A percentile compares a stretch with the other conserved stretches of the same genome.
These are phyloP conservation scores for Proales similis DNA, from an alignment of 1,140 invertebrate species.

Conservation along the genomic window DNA sequence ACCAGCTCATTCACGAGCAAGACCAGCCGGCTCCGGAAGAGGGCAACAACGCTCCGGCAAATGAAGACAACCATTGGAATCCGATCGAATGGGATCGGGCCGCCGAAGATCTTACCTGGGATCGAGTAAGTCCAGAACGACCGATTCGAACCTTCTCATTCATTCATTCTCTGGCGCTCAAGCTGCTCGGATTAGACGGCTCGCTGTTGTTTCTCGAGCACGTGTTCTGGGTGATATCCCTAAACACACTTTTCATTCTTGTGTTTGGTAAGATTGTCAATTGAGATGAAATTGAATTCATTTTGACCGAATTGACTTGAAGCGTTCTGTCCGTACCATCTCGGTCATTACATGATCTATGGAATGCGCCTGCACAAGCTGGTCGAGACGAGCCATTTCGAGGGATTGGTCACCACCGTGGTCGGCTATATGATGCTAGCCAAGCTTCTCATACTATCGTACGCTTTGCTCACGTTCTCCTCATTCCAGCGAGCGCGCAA, in stretches of 20 bases:
- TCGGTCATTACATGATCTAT: slow-evolving; percentile 74
- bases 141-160: slow-evolving; percentile 14
- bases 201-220: slow-evolving; percentile 94
- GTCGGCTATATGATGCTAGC: slow-evolving; percentile 85
- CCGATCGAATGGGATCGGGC: slow-evolving; percentile 95
- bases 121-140: slow-evolving; percentile 54
- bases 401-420: slow-evolving; percentile 80
- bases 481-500: slow-evolving; percentile 64
- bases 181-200: slow-evolving; percentile 87
- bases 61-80: slow-evolving; percentile 83
- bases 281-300: background rate
- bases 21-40: slow-evolving; percentile 40
- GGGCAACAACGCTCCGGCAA: slow-evolving; percentile 40
- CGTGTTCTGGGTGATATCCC: slow-evolving; percentile 95
- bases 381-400: slow-evolving; percentile 73
- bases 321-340: slow-evolving; percentile 91
- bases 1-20: slow-evolving; percentile 42
- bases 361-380: slow-evolving; percentile 68
- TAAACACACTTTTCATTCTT: slow-evolving; percentile 88
- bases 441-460: slow-evolving; percentile 70
- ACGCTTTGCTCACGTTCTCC: slow-evolving; percentile 63
- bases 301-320: slow-evolving; percentile 56
- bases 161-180: slow-evolving; percentile 42
- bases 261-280: slow-evolving; percentile 65
- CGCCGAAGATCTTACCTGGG: slow-evolving; percentile 95